Base-by-base conservation (phyloP, 1,140 invertebrate species). In the Drosophila littoralis region DNA sequence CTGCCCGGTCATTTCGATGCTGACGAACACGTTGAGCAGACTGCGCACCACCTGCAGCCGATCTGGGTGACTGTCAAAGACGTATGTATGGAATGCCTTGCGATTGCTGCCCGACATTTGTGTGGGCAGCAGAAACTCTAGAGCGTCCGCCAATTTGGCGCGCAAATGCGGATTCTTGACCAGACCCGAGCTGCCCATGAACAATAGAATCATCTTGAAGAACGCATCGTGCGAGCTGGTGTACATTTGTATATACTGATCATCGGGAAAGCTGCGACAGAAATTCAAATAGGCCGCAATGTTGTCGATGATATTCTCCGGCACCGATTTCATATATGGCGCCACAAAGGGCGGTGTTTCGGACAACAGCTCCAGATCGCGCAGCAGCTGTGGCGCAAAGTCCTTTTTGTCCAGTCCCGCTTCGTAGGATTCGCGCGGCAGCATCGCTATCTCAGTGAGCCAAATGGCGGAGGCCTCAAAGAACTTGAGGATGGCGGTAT, bases 1-100 rank as follows among this genome's bases (percentile, higher is more conserved):
- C 92, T 99, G 97, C 0, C 98, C 98, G 2, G 98, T 99, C 96
- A 98, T 98, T 93, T 99, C 98, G 66, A 99, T 99, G 67, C 97
- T 97, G 38, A 99, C 98, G 93, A 99, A 99, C 3, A 99, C 97
- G 88, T 98, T 95, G 17, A 98, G 92, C 51, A 99, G 93, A 88
- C 95, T 96, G 54, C 94, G 93, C 13, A 97, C 94, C 73, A 98
- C 94, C 93, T 96, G 78, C 69, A 93, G 78, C 32, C 95, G 94
- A 92, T 97, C 94, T 2, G 95, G 95, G 93, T 98, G 97, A 48
- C 94, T 93, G 35, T 95, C 93, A 90, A 98, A 98, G 6, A 98
- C 90, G 86, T 95, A 94, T 0, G 91, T 84, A 10, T 91, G 96
- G 94, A 85, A 96, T 93, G 75, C 95, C 94, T 92, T 95, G 10